Conservation (phyloP, 1,140 invertebrate species). For the Armadillidium nasatum region DNA sequence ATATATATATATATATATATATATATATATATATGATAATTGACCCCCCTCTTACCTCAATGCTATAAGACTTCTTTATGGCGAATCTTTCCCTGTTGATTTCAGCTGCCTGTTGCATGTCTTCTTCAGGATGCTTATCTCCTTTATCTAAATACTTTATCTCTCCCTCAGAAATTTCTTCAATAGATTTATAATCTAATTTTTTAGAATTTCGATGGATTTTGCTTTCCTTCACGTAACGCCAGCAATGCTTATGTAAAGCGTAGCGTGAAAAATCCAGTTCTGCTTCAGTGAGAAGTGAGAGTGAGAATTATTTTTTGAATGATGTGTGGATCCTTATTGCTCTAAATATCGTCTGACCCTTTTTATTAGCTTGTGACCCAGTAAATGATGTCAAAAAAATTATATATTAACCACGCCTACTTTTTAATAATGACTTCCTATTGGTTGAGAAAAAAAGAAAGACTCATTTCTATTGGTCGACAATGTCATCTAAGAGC, state of each 20-base stretch:
- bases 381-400: conserved; percentile 2
- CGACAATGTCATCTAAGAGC: background rate
- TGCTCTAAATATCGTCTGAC: background rate
- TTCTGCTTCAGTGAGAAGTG: background rate
- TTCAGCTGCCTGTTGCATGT: background rate
- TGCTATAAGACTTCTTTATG: conserved; percentile 3
- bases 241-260: background rate
- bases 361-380: conserved; percentile 5
- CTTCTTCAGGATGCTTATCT: background rate
- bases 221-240: background rate
- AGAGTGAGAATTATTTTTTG: background rate
- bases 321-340: background rate
- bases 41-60: background rate
- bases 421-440: background rate
- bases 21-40: conserved; percentile 3
- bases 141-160: background rate
- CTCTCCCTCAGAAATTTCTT: no score
- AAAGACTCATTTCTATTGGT: background rate
- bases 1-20: conserved; percentile 1
- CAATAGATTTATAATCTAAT: no score
- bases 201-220: no score
- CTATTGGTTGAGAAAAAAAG: background rate
- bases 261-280: background rate
- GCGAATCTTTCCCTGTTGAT: background rate
- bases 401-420: background rate